phyloP scores from a whole-genome alignment of 2,888 invertebrate species.

The Eristalis tenax region DNA sequence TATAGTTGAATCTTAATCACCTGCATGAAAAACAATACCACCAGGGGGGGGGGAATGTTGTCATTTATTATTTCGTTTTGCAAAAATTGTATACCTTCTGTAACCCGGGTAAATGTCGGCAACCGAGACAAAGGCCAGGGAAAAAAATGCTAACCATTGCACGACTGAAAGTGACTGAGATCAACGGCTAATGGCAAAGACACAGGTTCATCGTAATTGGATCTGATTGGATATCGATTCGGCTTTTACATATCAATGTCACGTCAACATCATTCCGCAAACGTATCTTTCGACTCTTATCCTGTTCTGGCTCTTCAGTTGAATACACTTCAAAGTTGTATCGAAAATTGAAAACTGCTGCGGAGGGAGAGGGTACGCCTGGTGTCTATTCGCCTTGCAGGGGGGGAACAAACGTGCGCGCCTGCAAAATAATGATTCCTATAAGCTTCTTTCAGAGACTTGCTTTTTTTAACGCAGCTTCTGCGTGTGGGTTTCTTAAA shows the following conservation, averaged over 20 bases:
- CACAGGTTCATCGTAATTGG: background rate
- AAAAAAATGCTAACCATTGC: background rate
- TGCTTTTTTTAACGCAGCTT: too few species aligned
- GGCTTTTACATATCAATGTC: background rate
- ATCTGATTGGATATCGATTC: background rate
- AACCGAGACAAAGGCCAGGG: background rate
- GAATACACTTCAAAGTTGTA: background rate
- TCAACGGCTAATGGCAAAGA: background rate
- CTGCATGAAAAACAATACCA: background rate
- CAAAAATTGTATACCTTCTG: background rate
- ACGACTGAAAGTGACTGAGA: background rate
- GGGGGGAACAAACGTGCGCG: background rate
- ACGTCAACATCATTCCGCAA: background rate
- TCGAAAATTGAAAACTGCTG: background rate
- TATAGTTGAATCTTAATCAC: background rate
- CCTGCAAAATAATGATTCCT: too few species aligned
- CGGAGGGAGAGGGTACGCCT: background rate
- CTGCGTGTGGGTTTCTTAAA: background rate
- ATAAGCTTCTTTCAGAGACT: too few species aligned
- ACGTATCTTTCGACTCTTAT: background rate
- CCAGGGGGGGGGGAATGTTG: background rate
- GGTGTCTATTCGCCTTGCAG: background rate
- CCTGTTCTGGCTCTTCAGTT: background rate
- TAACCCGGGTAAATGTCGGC: background rate
- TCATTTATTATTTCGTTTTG: background rate